phyloP scores from a whole-genome alignment of 2,888 invertebrate species.

The Tortrix viridana region DNA sequence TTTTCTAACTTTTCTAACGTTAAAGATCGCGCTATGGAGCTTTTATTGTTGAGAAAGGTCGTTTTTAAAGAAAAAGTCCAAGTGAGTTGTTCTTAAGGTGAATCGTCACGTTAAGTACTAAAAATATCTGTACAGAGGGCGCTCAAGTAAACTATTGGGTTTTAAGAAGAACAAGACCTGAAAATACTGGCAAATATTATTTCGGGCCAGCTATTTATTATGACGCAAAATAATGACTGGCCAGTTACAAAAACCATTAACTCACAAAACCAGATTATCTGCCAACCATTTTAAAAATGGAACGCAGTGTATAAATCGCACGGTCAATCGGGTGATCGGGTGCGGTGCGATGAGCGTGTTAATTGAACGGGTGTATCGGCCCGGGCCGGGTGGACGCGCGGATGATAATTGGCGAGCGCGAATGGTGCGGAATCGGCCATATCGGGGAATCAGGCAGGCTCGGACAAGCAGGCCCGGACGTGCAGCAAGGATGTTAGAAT shows the following conservation, averaged over 20 bases:
- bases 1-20: slow-evolving; percentile 47
- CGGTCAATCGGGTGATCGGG: slow-evolving; percentile 60
- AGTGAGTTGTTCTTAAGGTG: too few relatives aligned
- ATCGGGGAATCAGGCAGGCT: slow-evolving; percentile 74
- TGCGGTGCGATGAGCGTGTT: slow-evolving; percentile 76
- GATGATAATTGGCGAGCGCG: slow-evolving; percentile 75
- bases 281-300: slow-evolving; percentile 11
- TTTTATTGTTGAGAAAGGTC: slow-evolving; percentile 15
- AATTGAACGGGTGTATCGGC: slow-evolving; percentile 64
- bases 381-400: slow-evolving; percentile 69
- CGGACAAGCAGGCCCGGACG: slow-evolving; percentile 56
- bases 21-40: slow-evolving; percentile 23
- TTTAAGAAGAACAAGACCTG: neutral
- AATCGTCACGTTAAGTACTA: too few relatives aligned
- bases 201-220: neutral
- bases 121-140: too few relatives aligned
- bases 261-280: neutral
- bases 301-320: slow-evolving; percentile 66
- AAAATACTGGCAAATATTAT: neutral
- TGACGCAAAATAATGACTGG: neutral
- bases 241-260: neutral
- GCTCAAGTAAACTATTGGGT: too few relatives aligned
- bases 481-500: slow-evolving; percentile 40
- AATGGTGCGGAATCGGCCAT: slow-evolving; percentile 63
- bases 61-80: too few relatives aligned